phyloP scores from a whole-genome alignment of 2,113 vertebrate genomes.

The Pagrus major region DNA sequence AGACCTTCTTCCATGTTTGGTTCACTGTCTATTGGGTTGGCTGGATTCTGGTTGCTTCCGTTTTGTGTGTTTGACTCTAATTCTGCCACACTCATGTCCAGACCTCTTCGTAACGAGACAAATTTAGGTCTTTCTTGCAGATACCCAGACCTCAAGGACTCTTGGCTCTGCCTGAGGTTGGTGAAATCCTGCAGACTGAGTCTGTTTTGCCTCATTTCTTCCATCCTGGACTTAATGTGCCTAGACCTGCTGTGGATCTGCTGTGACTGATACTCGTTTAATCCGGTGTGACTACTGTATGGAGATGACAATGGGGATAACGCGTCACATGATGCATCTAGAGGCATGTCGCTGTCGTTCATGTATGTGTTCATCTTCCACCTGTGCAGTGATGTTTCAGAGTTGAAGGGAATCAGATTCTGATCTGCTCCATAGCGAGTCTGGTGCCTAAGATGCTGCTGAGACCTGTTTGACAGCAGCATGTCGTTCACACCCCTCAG shows the following conservation, averaged over 20 bases:
- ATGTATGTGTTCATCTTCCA: slow-evolving; percentile 92
- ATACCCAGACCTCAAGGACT: slow-evolving; percentile 77
- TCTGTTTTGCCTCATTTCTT: slow-evolving; percentile 72
- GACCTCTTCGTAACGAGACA: slow-evolving; percentile 26
- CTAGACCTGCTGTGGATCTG: slow-evolving; percentile 43
- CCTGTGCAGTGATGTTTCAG: slow-evolving; percentile 89
- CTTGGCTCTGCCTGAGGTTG: slow-evolving; percentile 69
- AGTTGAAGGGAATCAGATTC: slow-evolving; percentile 79
- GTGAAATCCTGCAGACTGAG: slow-evolving; percentile 74
- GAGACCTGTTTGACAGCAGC: slow-evolving; percentile 40
- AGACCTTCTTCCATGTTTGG: slow-evolving; percentile 62
- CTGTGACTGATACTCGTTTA: slow-evolving; percentile 67
- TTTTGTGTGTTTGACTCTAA: slow-evolving; percentile 69
- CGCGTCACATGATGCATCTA: slow-evolving; percentile 77
- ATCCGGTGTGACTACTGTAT: slow-evolving; percentile 80
- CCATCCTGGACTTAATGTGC: slow-evolving; percentile 69
- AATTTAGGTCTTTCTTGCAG: slow-evolving; percentile 60
- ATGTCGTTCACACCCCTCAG: neutral
- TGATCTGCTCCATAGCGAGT: slow-evolving; percentile 64
- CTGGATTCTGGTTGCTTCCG: slow-evolving; percentile 63
- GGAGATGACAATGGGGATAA: slow-evolving; percentile 85
- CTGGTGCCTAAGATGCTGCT: slow-evolving; percentile 63
- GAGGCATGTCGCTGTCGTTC: slow-evolving; percentile 79
- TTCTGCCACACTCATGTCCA: slow-evolving; percentile 83
- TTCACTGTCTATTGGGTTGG: slow-evolving; percentile 78